Percentiles rank a stretch among this genome's conserved stretches.
phyloP scores from a whole-genome alignment of 2,888 invertebrate species.

The Coleophora deauratella region DNA sequence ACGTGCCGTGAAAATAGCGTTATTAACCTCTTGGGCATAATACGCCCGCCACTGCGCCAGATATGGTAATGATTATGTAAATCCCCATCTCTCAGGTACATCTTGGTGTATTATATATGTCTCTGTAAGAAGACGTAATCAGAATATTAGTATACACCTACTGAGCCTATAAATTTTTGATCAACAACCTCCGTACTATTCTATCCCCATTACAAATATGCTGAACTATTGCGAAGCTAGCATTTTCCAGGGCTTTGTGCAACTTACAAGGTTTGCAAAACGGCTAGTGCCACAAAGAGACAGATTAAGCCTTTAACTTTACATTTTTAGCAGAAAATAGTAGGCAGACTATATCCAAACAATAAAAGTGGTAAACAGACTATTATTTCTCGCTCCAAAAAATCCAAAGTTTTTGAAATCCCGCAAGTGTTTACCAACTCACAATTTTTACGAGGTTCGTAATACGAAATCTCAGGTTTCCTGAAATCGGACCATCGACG shows the following conservation, averaged over 20 bases:
- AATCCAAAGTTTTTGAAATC: constrained; percentile 9
- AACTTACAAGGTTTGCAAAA: constrained; percentile 62
- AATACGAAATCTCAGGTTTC: constrained; percentile 63
- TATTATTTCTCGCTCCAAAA: not conserved
- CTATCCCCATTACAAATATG: no score
- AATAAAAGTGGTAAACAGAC: no score
- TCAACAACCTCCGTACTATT: no score
- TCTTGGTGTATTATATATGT: constrained; percentile 32
- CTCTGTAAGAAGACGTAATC: no score
- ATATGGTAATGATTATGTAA: constrained; percentile 76
- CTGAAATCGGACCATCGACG: constrained; percentile 65
- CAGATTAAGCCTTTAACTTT: no score
- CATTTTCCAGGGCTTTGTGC: no score
- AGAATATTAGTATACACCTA: no score
- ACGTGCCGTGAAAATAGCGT: constrained; percentile 74
- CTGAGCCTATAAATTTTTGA: no score
- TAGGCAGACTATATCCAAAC: no score
- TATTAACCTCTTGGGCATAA: constrained; percentile 74
- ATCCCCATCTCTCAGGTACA: constrained; percentile 70
- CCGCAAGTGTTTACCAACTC: constrained; percentile 53
- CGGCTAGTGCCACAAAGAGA: no score
- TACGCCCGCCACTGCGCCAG: constrained; percentile 72
- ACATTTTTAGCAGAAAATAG: no score
- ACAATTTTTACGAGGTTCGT: constrained; percentile 61
- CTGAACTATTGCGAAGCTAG: no score